A percentile compares a stretch with the other conserved stretches of the same genome.
These are phyloP conservation scores for Ptychoptera albimana DNA, from an alignment of 2,888 invertebrate species.

Conservation along the genomic window DNA sequence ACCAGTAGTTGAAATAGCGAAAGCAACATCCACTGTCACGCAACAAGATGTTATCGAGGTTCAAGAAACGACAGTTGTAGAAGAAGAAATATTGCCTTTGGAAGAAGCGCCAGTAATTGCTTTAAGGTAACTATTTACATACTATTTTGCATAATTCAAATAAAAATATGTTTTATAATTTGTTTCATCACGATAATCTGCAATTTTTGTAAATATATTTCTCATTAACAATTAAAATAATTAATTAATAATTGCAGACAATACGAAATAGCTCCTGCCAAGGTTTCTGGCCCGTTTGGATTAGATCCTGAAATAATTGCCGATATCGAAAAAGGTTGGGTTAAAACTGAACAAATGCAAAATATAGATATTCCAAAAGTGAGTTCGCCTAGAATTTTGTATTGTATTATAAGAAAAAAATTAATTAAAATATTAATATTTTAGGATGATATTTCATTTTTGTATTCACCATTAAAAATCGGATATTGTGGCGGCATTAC, in stretches of 20 bases:
- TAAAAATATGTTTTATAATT: background rate
- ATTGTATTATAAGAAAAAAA: too few species aligned
- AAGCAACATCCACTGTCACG: conserved; percentile 16
- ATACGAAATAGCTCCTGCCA: conserved; percentile 26
- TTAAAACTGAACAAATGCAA: conserved; percentile 30
- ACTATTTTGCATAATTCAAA: background rate
- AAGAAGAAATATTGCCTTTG: conserved; percentile 24
- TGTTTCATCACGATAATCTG: too few species aligned
- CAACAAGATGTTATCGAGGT: conserved; percentile 29
- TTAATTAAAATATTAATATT: conserved; percentile 12
- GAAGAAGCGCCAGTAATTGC: conserved; percentile 21
- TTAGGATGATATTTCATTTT: conserved; percentile 22
- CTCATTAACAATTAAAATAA: too few species aligned
- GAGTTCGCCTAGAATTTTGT: too few species aligned
- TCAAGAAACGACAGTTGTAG: conserved; percentile 26
- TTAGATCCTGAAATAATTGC: conserved; percentile 58
- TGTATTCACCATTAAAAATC: conserved; percentile 35
- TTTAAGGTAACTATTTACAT: conserved; percentile 9
- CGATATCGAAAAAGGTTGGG: conserved; percentile 41
- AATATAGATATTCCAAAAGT: conserved; percentile 24
- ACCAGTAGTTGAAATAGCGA: conserved; percentile 32
- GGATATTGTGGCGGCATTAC: conserved; percentile 33
- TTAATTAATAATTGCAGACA: too few species aligned
- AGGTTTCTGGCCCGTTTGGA: conserved; percentile 55
- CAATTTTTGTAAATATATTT: too few species aligned